These are phyloP conservation scores for Melolontha melolontha DNA, from an alignment of 2,888 invertebrate genomes.

Conservation along the genomic window DNA sequence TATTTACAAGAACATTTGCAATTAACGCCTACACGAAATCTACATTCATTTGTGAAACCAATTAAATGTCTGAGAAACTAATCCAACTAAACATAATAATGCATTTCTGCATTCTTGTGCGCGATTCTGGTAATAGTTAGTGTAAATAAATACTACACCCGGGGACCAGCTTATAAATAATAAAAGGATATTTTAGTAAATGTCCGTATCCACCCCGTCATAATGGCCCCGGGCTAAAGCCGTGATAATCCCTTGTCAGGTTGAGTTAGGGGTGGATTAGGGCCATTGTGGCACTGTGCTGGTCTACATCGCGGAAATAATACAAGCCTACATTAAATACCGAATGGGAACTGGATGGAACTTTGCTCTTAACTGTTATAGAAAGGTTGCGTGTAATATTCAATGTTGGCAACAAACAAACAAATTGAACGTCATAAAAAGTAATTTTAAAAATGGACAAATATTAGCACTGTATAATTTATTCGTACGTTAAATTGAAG, in stretches of 20 bases:
- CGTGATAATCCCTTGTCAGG: conserved; percentile 57
- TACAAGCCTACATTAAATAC: conserved; percentile 39
- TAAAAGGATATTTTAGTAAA: conserved; percentile 45
- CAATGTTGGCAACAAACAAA: conserved; percentile 21
- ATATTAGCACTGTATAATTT: no score
- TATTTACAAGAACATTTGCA: no score
- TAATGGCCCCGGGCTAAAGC: conserved; percentile 53
- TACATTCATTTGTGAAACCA: no score
- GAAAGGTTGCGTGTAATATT: conserved; percentile 24
- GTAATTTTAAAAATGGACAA: conserved; percentile 10
- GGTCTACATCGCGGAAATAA: conserved; percentile 46
- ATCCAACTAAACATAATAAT: no score
- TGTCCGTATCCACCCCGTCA: conserved; percentile 44
- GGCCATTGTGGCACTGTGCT: conserved; percentile 46
- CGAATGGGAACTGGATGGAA: conserved; percentile 18
- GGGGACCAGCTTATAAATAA: conserved; percentile 41
- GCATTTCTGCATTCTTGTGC: conserved; percentile 14
- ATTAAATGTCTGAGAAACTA: no score
- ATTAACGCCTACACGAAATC: no score
- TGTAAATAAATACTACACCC: conserved; percentile 40
- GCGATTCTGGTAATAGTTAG: conserved; percentile 32
- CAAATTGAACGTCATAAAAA: conserved; percentile 12
- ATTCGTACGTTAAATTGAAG: no score
- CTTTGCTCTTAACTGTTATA: conserved; percentile 22
- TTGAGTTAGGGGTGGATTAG: conserved; percentile 52